Conservation (phyloP, 1,140 invertebrate species). For the Leptonema lineaticorne region DNA sequence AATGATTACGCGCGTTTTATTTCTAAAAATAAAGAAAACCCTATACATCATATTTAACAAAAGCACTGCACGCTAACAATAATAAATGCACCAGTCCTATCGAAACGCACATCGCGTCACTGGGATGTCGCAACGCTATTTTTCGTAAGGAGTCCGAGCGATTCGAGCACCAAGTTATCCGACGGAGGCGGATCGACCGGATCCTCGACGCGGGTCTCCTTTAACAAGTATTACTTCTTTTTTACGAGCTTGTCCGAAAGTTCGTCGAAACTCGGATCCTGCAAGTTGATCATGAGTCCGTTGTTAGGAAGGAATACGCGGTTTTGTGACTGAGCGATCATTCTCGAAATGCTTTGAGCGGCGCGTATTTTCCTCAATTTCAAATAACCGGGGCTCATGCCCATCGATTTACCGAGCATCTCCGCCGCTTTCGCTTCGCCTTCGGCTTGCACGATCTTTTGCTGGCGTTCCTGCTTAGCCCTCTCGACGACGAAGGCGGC, state of each 20-base stretch:
- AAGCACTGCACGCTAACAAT: too few species aligned
- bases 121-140: too few species aligned
- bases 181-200: neutral
- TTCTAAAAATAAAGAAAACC: too few species aligned
- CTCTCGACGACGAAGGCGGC: conserved; percentile 98
- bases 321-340: conserved; percentile 94
- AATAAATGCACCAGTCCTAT: too few species aligned
- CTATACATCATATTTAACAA: too few species aligned
- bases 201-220: conserved; percentile 43
- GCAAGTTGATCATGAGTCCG: conserved; percentile 96
- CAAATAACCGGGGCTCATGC: conserved; percentile 94
- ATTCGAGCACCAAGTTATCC: neutral
- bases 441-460: conserved; percentile 99
- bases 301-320: conserved; percentile 91
- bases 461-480: conserved; percentile 96
- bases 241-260: conserved; percentile 76
- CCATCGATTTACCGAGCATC: conserved; percentile 95
- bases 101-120: too few species aligned
- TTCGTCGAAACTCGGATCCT: conserved; percentile 90
- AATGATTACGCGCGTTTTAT: too few species aligned
- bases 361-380: conserved; percentile 97
- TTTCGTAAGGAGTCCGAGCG: conserved; percentile 5
- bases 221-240: conserved; percentile 68
- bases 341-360: conserved; percentile 95
- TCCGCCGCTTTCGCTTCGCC: conserved; percentile 98